Evolutionary conservation across 2,888 invertebrate species (phyloP).

Genomic region (Oasisia sp.): DNA sequence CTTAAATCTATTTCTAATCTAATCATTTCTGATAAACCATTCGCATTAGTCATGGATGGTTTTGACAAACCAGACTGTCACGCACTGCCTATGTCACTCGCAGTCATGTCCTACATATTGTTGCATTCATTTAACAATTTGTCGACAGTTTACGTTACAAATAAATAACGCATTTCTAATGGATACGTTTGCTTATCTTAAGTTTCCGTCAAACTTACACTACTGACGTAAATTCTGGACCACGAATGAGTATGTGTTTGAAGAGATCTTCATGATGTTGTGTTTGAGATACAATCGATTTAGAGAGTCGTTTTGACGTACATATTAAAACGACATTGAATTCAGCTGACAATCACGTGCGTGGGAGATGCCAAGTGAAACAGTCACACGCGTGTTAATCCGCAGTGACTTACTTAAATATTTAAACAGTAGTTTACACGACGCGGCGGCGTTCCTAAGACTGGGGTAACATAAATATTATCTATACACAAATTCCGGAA

Average conservation of each 20-base stretch:
- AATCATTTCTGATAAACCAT: no score
- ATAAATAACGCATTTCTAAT: no score
- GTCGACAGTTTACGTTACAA: no score
- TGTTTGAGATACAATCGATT: background rate
- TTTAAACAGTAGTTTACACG: background rate
- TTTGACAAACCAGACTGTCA: no score
- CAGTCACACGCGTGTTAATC: background rate
- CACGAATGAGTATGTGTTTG: background rate
- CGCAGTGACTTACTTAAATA: background rate
- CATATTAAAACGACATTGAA: background rate
- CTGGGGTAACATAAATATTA: conserved; percentile 5
- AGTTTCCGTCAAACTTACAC: no score
- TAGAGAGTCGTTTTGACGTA: background rate
- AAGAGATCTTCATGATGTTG: background rate
- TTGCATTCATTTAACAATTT: no score
- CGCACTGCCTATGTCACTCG: no score
- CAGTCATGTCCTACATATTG: no score
- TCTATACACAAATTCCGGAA: background rate
- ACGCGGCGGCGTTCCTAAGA: background rate
- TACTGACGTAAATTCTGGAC: no score
- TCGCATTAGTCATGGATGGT: no score
- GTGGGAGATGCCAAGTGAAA: background rate
- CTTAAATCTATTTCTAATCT: no score
- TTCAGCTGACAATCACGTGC: background rate
- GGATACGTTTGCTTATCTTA: no score